Percentiles rank a stretch among this genome's conserved stretches.
Evolutionary conservation across 1,140 invertebrate species (phyloP).

Genomic region (Spodoptera frugiperda): DNA sequence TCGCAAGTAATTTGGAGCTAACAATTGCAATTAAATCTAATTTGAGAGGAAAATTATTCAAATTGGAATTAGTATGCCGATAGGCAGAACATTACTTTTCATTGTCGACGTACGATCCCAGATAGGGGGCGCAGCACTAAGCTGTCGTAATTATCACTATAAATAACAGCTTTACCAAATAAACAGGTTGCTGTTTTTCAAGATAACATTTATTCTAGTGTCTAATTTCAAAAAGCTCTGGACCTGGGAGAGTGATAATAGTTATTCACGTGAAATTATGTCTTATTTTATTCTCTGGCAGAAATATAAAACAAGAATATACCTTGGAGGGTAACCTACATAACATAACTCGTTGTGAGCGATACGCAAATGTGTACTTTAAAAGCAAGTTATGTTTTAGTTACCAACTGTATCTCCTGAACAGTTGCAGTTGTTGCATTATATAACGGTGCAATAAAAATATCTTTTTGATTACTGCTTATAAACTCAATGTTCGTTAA

Average conservation of each 20-base stretch:
- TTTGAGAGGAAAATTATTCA: constrained; percentile 15
- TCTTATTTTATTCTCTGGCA: neutral
- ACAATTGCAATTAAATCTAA: constrained; percentile 7
- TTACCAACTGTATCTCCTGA: neutral
- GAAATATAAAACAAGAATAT: neutral
- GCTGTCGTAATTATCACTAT: constrained; percentile 19
- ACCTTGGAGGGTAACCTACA: neutral
- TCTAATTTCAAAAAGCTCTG: neutral
- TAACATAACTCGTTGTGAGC: neutral
- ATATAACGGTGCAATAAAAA: neutral
- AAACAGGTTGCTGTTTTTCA: constrained; percentile 24
- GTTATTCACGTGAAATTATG: constrained; percentile 6
- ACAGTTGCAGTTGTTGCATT: neutral
- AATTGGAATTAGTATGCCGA: constrained; percentile 11
- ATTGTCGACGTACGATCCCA: neutral
- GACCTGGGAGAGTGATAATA: neutral
- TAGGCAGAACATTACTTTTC: constrained; percentile 26
- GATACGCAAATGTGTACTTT: constrained; percentile 1
- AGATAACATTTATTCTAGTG: neutral
- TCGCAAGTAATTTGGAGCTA: neutral
- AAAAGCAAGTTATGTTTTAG: constrained; percentile 1
- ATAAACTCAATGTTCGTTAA: constrained; percentile 25
- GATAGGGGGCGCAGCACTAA: constrained; percentile 7
- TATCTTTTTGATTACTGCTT: constrained; percentile 3
- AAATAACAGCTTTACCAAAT: constrained; percentile 14